These are phyloP conservation scores for Datnioides undecimradiatus DNA, from an alignment of 2,113 vertebrate species.

Conservation along the genomic window DNA sequence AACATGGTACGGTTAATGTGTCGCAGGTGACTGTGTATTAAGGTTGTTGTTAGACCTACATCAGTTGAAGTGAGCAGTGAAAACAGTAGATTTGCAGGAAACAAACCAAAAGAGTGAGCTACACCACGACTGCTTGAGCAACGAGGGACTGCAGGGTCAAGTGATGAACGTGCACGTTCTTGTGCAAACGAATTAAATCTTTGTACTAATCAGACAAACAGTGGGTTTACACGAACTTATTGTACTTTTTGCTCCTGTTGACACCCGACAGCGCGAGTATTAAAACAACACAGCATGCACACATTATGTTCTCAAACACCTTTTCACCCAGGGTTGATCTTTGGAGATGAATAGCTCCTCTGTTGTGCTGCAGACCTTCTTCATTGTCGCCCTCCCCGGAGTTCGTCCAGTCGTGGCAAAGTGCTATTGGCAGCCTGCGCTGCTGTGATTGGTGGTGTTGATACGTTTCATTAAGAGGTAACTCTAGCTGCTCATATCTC, in stretches of 20 bases:
- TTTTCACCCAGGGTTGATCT: constrained; percentile 4
- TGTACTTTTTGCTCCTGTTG: neutral
- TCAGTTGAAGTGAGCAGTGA: constrained; percentile 13
- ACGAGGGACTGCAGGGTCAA: too few species aligned
- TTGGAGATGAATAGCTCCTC: constrained; percentile 22
- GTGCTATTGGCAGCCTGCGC: constrained; percentile 51
- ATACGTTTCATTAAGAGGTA: constrained; percentile 81
- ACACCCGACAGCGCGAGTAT: neutral
- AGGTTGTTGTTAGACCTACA: too few species aligned
- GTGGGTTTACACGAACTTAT: neutral
- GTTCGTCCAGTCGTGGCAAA: constrained; percentile 53
- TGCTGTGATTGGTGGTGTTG: constrained; percentile 73
- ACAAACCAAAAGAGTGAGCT: neutral
- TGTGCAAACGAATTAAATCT: neutral
- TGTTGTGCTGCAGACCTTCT: constrained; percentile 9
- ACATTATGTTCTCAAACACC: neutral
- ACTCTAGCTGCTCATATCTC: constrained; percentile 73
- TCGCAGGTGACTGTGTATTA: too few species aligned
- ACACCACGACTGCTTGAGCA: too few species aligned
- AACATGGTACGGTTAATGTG: neutral
- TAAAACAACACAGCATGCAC: constrained; percentile 1
- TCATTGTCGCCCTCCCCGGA: constrained; percentile 13
- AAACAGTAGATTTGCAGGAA: neutral
- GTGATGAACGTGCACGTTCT: too few species aligned
- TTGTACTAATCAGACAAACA: too few species aligned